Conservation (phyloP, 2,888 invertebrate species). For the Ischnura elegans region DNA sequence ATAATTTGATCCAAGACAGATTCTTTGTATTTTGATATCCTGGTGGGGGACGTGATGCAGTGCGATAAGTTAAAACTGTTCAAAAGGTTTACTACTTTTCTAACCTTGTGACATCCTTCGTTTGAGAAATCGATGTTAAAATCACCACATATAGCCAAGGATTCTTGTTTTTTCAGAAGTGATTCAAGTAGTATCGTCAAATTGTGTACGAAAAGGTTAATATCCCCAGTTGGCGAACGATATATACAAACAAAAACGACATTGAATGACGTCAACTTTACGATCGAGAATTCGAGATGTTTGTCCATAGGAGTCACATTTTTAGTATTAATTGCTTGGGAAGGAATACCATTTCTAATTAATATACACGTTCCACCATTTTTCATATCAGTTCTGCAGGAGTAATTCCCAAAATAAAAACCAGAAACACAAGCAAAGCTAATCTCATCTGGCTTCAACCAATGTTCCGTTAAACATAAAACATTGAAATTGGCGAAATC, state of each 20-base stretch:
- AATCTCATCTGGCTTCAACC: background rate
- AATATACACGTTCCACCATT: background rate
- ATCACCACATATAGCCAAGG: too few relatives aligned
- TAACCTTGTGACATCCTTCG: background rate
- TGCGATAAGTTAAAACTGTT: background rate
- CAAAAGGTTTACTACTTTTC: background rate
- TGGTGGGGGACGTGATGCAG: background rate
- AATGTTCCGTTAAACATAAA: background rate
- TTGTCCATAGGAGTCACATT: background rate
- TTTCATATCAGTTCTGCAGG: background rate
- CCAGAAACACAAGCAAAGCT: background rate
- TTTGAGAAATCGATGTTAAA: background rate
- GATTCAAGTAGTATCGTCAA: background rate
- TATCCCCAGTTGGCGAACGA: background rate
- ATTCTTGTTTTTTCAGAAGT: too few relatives aligned
- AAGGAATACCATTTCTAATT: background rate
- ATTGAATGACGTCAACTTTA: background rate
- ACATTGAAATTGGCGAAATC: background rate
- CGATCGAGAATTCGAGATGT: background rate
- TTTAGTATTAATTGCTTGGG: background rate
- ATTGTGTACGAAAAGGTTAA: background rate
- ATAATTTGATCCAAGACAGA: background rate
- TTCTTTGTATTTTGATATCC: background rate
- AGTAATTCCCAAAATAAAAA: background rate
- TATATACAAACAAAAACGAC: background rate